These are phyloP conservation scores for Oreotrochilus melanogaster DNA, from an alignment of 2,113 vertebrate genomes.

Conservation along the genomic window DNA sequence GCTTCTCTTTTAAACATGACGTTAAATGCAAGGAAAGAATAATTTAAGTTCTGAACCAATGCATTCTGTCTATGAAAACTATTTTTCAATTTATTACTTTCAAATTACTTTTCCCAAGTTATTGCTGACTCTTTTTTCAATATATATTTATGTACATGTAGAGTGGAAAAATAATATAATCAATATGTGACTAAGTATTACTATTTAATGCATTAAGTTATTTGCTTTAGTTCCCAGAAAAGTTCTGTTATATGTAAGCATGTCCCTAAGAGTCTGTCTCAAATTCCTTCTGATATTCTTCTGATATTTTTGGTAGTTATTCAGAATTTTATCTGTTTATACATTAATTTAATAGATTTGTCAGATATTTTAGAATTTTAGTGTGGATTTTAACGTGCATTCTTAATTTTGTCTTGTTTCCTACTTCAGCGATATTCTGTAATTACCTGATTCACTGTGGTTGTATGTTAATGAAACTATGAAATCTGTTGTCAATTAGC, in stretches of 20 bases:
- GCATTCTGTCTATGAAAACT: neutral
- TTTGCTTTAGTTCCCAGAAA: conserved; percentile 23
- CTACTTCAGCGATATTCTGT: neutral
- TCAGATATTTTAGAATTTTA: neutral
- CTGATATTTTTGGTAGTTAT: neutral
- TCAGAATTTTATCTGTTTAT: neutral
- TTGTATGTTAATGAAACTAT: neutral
- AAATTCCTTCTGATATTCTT: neutral
- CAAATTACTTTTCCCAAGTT: neutral
- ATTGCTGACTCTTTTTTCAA: neutral
- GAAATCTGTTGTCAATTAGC: conserved; percentile 70
- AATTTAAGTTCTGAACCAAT: neutral
- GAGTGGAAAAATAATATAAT: neutral
- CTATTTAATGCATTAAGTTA: neutral
- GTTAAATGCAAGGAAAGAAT: neutral
- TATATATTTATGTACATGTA: neutral
- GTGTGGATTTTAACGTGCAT: neutral
- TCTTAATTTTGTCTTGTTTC: conserved; percentile 40
- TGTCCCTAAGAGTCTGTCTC: neutral
- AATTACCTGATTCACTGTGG: conserved; percentile 39
- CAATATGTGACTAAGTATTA: neutral
- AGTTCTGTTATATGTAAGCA: neutral
- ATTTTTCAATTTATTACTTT: neutral
- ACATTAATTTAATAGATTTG: neutral
- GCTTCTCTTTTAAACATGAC: neutral